phyloP scores from a whole-genome alignment of 2,797 vertebrate species.

The Meriones psammophilus region DNA sequence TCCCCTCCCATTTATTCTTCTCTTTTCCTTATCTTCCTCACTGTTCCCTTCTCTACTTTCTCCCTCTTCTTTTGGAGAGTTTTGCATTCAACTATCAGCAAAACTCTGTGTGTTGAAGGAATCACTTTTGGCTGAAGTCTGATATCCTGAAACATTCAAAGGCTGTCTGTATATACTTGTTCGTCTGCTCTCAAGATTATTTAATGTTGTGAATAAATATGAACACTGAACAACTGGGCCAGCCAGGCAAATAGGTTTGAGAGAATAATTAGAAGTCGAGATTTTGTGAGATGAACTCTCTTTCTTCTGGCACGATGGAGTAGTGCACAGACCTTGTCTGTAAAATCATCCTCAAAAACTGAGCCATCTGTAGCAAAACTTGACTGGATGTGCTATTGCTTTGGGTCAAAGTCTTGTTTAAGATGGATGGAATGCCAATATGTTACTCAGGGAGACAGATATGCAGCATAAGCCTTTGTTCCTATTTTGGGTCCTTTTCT shows the following conservation, averaged over 20 bases:
- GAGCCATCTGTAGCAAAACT: background rate
- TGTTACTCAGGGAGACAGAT: background rate
- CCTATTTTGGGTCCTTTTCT: background rate
- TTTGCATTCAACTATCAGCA: background rate
- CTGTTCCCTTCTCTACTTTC: background rate
- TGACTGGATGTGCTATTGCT: background rate
- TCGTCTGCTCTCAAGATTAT: constrained; percentile 60
- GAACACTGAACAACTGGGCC: constrained; percentile 66
- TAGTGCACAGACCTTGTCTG: background rate
- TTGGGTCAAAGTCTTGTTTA: background rate
- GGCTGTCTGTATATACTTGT: constrained; percentile 58
- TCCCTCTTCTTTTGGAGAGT: background rate
- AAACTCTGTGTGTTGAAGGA: background rate
- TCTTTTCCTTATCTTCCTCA: no score
- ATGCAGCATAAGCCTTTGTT: background rate
- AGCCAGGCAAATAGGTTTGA: constrained; percentile 56
- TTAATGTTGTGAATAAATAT: constrained; percentile 71
- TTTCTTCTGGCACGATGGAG: constrained; percentile 37
- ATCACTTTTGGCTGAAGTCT: constrained; percentile 54
- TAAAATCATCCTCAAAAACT: background rate
- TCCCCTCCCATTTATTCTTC: fast-evolving
- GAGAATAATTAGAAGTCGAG: constrained; percentile 56
- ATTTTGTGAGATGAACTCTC: constrained; percentile 60
- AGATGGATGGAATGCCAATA: background rate
- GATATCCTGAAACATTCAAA: constrained; percentile 56